Base-by-base conservation (phyloP, 2,797 vertebrate species). In the Cephalopachus bancanus region DNA sequence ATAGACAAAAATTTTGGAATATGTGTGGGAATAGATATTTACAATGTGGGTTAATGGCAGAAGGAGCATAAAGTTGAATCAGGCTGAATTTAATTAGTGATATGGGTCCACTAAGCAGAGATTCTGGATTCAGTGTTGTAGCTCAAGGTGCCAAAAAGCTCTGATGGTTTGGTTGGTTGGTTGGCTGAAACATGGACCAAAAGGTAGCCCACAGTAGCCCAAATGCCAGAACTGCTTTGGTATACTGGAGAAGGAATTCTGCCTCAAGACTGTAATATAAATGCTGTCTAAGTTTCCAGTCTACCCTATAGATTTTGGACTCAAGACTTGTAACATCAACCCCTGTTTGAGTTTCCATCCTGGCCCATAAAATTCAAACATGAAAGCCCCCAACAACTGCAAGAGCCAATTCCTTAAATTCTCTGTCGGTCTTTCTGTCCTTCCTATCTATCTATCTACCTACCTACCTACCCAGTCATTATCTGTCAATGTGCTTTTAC, bases 171-270 rank as follows among this genome's bases (percentile, higher is more conserved):
- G 44, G 51, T 22, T 65, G 75, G 69, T 24, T 95, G 80, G 62
- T 9, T 86, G 75, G 88, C 37, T 67, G 67, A 75, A 60, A 81
- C 11, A 17, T 2, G 28, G 30, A 79, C 37, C 49, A 75, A 79
- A 86, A 75, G 3, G 19, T 49, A 83, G 12, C 49, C 9, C n/a
- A 64, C 6, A 37, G 33, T 64, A 78, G 83, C 37, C 83, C 53
- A 64, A 92, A 71, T 51, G 30, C 49, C 3, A 57, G 69, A 71
- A 71, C 17, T 24, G 62, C 72, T 9, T 51, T 24, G 4, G 67
- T 64, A 37, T 53, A 53, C 17, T 80, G 84, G 37, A 93, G 81
- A 26, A 83, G 12, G 78, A 92, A 62, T 78, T 95, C 62, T 89
- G 55, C 69, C 62, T 89, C n/a, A 69, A 44, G 64, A 83, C 20